phyloP scores from a whole-genome alignment of 2,888 invertebrate species.

The Drosophila meridiana region DNA sequence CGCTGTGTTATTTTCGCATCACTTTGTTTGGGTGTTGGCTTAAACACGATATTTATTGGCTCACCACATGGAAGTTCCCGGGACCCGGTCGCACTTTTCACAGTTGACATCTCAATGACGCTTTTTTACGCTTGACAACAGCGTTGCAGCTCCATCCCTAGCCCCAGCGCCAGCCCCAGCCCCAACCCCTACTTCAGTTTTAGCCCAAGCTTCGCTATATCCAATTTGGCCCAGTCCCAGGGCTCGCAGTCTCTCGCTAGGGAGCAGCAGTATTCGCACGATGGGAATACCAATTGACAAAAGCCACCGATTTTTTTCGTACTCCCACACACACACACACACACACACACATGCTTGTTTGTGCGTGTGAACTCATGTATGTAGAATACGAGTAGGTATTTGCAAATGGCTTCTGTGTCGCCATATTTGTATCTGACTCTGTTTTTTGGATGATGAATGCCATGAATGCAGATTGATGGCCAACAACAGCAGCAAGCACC shows the following conservation, averaged over 20 bases:
- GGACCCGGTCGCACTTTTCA: constrained; percentile 69
- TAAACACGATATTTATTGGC: constrained; percentile 80
- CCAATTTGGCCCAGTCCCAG: constrained; percentile 5
- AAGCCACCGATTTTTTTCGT: constrained; percentile 49
- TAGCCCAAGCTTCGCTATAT: constrained; percentile 4
- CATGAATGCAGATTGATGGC: constrained; percentile 63
- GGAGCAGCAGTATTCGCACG: constrained; percentile 34
- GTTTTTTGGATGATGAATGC: constrained; percentile 70
- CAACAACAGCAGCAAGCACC: constrained; percentile 27
- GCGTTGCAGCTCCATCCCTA: background rate
- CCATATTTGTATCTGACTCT: constrained; percentile 74
- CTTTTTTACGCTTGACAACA: constrained; percentile 57
- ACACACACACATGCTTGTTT: background rate
- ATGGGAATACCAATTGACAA: constrained; percentile 69
- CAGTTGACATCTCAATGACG: constrained; percentile 77
- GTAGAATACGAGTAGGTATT: constrained; percentile 45
- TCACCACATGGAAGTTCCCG: constrained; percentile 61
- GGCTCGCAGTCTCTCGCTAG: constrained; percentile 1
- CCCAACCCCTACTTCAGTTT: background rate
- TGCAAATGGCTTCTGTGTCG: constrained; percentile 70
- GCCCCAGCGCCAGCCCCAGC: background rate
- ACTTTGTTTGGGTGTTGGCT: constrained; percentile 78
- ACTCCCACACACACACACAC: background rate
- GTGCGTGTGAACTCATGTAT: constrained; percentile 11
- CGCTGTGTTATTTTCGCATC: constrained; percentile 57